Conservation (phyloP, 2,888 invertebrate species). For the Argyra leucocephala region DNA sequence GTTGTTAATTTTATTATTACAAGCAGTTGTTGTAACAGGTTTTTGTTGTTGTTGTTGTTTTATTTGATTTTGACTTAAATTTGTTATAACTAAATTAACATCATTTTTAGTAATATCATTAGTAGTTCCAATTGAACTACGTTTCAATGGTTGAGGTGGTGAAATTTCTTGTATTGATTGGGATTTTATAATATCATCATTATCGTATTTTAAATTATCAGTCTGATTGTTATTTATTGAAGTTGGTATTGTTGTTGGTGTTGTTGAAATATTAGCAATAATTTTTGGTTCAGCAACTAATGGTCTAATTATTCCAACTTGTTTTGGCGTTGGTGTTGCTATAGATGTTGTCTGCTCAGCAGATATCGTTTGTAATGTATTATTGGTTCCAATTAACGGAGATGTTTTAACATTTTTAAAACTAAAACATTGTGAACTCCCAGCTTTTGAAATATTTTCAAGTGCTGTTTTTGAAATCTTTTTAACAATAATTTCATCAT, state of each 20-base stretch:
- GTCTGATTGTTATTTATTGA: not conserved
- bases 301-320: slow-evolving; percentile 52
- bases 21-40: slow-evolving; percentile 10
- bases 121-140: not conserved
- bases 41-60: slow-evolving; percentile 24
- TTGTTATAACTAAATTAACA: slow-evolving; percentile 23
- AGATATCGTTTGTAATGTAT: not conserved
- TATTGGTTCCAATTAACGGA: slow-evolving; percentile 14
- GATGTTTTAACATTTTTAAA: slow-evolving; percentile 25
- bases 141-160: not conserved
- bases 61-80: slow-evolving; percentile 26
- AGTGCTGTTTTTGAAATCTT: slow-evolving; percentile 49
- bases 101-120: slow-evolving; percentile 17
- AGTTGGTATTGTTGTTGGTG: not conserved
- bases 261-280: not conserved
- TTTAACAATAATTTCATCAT: slow-evolving; percentile 36
- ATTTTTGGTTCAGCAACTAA: slow-evolving; percentile 25
- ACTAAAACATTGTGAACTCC: slow-evolving; percentile 52
- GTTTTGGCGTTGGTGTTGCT: slow-evolving; percentile 32
- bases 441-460: slow-evolving; percentile 59
- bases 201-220: slow-evolving; percentile 14
- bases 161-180: not conserved
- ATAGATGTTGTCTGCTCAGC: slow-evolving; percentile 21
- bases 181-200: not conserved
- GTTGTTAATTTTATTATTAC: slow-evolving; percentile 9